Base-by-base conservation (phyloP, 2,888 invertebrate species). In the Caenorhabditis afra region DNA sequence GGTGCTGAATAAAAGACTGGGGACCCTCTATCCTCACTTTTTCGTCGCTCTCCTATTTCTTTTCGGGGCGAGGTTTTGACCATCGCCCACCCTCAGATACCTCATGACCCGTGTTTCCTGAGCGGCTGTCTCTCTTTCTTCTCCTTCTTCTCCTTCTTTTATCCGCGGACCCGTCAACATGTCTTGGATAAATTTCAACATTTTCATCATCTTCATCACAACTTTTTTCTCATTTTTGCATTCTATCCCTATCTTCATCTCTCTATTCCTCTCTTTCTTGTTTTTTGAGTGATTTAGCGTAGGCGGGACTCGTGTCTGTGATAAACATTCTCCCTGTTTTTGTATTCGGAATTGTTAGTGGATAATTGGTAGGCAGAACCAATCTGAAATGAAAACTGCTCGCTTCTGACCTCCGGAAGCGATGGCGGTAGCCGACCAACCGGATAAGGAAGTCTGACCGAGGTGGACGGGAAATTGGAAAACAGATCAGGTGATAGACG, bases 21-120 rank as follows among this genome's bases (percentile, higher is more conserved):
- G 57, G 47, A 22, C 39, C 66, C 37, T 5, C 57, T n/a, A n/a
- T 22, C 7, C 16, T 1, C 10, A 35, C 47, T 14, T 57, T 14
- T 16, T 41, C 14, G 22, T 29, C 23, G 16, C 29, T 29, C 45
- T 64, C 18, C 23, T 49, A 22, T 11, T 67, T 14, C 39, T 50
- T 16, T 41, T 67, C 37, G n/a, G n/a, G 47, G 16, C 39, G 44
- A 10, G 53, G 41, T 18, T 29, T 29, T 65, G 45, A 53, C 44
- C 65, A 65, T 65, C 29, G 18, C 29, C 59, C 47, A 61, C 62
- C 41, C 52, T 64, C 52, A n/a, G 29, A 64, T 64, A 64, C 55
- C 65, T 65, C 45, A 65, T 65, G 65, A 65, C 64, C 64, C 23
- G 44, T 37, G 45, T 65, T 65, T 29, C 47, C 55, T 37, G 4